Conservation (phyloP, 2,797 vertebrate species). For the Morelia viridis region DNA sequence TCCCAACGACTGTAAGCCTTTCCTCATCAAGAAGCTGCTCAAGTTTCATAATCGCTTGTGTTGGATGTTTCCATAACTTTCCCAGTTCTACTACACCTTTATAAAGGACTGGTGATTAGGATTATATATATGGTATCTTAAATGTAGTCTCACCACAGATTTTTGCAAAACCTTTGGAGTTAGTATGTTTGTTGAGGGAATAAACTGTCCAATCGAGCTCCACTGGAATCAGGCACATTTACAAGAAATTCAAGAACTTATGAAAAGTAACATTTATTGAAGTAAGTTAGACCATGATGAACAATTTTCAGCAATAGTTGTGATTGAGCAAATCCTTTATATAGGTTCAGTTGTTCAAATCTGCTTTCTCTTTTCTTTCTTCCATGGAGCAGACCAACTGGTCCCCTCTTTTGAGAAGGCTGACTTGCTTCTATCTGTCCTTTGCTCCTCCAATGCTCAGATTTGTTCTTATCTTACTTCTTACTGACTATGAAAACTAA, state of each 20-base stretch:
- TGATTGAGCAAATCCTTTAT: neutral
- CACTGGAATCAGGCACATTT: neutral
- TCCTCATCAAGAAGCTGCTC: neutral
- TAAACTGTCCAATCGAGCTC: neutral
- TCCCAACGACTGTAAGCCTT: neutral
- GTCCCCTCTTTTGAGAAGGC: neutral
- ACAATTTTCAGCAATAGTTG: neutral
- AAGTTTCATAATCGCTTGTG: neutral
- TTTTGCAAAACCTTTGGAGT: neutral
- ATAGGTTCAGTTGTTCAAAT: neutral
- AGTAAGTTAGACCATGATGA: neutral
- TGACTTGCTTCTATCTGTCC: too few relatives aligned
- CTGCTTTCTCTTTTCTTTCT: neutral
- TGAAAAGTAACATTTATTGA: neutral
- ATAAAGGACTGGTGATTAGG: neutral
- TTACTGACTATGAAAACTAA: neutral
- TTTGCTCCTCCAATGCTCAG: too few relatives aligned
- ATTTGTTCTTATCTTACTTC: too few relatives aligned
- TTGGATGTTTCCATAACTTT: neutral
- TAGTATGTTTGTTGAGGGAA: neutral
- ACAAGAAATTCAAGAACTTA: neutral
- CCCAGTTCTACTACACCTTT: neutral
- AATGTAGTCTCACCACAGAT: neutral
- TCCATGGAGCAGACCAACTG: neutral
- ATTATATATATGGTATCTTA: neutral